Evolutionary conservation across 2,797 vertebrate genomes (phyloP).

Genomic region (Cercopithecus diana): DNA sequence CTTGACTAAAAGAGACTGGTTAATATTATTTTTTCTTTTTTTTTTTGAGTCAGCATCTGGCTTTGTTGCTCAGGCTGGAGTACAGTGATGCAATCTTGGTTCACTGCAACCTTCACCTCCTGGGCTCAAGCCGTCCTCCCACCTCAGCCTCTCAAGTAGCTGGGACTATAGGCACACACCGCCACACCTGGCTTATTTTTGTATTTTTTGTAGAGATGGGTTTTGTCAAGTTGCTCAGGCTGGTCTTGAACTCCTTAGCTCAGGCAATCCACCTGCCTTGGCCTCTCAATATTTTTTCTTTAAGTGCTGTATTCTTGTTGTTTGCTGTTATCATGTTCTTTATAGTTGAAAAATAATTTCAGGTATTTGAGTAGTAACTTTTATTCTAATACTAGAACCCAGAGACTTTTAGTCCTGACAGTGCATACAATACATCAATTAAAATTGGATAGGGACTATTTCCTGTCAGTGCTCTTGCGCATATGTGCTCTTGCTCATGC

Average conservation of each 20-base stretch:
- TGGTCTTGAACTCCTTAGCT: background rate
- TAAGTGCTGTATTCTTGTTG: background rate
- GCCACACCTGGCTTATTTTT: background rate
- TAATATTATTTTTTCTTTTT: background rate
- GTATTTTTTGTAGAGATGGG: background rate
- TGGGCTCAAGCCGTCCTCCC: background rate
- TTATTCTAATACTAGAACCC: background rate
- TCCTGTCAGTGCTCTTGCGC: background rate
- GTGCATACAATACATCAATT: background rate
- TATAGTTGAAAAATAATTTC: slow-evolving; percentile 24
- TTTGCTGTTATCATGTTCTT: background rate
- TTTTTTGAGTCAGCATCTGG: background rate
- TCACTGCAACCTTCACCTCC: background rate
- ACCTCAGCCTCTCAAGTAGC: background rate
- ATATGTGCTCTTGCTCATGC: background rate
- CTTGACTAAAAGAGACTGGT: background rate
- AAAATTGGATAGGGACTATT: background rate
- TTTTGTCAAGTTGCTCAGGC: background rate
- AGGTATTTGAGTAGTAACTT: slow-evolving; percentile 10
- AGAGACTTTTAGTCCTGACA: background rate
- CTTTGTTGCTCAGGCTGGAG: background rate
- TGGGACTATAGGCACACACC: background rate
- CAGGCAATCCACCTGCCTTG: background rate
- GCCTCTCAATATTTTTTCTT: background rate
- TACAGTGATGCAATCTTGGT: background rate